A percentile compares a stretch with the other conserved stretches of the same genome.
Conservation (phyloP, 1,140 invertebrate genomes). For the Seison nebaliae region DNA sequence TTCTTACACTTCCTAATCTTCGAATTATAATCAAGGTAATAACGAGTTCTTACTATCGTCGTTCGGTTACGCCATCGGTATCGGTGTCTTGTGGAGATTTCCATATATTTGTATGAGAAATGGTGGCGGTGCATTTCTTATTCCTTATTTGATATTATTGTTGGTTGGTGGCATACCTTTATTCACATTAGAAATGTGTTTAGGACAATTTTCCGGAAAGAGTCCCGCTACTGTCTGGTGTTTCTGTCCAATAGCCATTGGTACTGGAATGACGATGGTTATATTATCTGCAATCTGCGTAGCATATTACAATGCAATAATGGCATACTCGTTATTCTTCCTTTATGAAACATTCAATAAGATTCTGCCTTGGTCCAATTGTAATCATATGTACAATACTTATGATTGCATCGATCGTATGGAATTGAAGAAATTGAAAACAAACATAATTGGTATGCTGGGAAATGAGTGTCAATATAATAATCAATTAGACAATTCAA, state of each 20-base stretch:
- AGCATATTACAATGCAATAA: constrained; percentile 60
- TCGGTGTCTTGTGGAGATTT: too few relatives aligned
- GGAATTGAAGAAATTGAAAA: constrained; percentile 14
- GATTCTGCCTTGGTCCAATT: constrained; percentile 52
- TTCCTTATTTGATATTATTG: constrained; percentile 14
- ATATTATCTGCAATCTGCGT: constrained; percentile 10
- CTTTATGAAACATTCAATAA: constrained; percentile 52
- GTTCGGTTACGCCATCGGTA: too few relatives aligned
- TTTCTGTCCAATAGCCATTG: constrained; percentile 43
- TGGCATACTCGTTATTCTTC: constrained; percentile 69
- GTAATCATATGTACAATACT: constrained; percentile 36
- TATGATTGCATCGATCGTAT: too few relatives aligned
- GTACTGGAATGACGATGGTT: constrained; percentile 13
- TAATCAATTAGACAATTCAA: constrained; percentile 15
- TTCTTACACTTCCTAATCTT: too few relatives aligned
- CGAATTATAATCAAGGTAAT: too few relatives aligned
- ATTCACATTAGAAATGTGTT: constrained; percentile 10
- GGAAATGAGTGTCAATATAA: constrained; percentile 10
- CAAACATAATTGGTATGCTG: not conserved
- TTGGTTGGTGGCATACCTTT: constrained; percentile 12
- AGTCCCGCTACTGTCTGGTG: constrained; percentile 31
- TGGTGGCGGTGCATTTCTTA: constrained; percentile 11
- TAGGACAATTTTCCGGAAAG: constrained; percentile 18
- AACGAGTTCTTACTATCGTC: too few relatives aligned
- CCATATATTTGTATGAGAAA: constrained; percentile 11